A percentile compares a stretch with the other conserved stretches of the same genome.
Evolutionary conservation across 2,888 invertebrate species (phyloP).

Genomic region (Trisateles emortualis): DNA sequence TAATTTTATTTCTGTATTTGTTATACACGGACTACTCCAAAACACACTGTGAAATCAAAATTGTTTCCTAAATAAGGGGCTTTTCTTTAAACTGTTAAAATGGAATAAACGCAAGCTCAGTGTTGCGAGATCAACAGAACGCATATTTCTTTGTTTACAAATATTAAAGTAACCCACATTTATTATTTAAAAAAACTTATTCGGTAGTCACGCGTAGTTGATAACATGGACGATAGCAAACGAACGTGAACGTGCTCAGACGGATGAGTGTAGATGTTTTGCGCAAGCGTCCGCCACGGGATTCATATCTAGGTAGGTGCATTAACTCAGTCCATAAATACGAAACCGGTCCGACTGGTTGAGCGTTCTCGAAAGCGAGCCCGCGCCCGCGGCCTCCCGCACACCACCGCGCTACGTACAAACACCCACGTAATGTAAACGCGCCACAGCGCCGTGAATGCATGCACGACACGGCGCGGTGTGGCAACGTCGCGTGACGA

Average conservation of each 20-base stretch:
- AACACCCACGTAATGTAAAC: constrained; percentile 81
- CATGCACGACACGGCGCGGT: constrained; percentile 76
- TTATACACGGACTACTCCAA: no score
- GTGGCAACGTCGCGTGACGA: constrained; percentile 88
- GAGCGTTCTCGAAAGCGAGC: constrained; percentile 86
- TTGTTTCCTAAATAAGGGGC: no score
- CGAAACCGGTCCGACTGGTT: constrained; percentile 84
- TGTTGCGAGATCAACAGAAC: constrained; percentile 13
- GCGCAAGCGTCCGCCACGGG: constrained; percentile 79
- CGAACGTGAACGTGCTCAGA: constrained; percentile 65
- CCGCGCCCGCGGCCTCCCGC: constrained; percentile 79
- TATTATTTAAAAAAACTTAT: constrained; percentile 57
- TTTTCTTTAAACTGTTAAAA: neutral
- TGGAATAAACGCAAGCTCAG: neutral
- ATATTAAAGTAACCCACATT: constrained; percentile 64
- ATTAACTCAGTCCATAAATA: constrained; percentile 85
- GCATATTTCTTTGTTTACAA: constrained; percentile 65
- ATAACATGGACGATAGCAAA: constrained; percentile 64
- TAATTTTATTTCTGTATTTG: no score
- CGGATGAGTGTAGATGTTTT: constrained; percentile 70
- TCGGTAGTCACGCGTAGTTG: constrained; percentile 59
- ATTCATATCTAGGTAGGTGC: constrained; percentile 83
- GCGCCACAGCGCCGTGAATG: constrained; percentile 74
- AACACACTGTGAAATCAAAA: no score
- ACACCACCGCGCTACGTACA: constrained; percentile 72